Percentiles rank a stretch among this genome's conserved stretches.
Evolutionary conservation across 2,797 vertebrate species (phyloP).

Genomic region (Pipistrellus pygmaeus): DNA sequence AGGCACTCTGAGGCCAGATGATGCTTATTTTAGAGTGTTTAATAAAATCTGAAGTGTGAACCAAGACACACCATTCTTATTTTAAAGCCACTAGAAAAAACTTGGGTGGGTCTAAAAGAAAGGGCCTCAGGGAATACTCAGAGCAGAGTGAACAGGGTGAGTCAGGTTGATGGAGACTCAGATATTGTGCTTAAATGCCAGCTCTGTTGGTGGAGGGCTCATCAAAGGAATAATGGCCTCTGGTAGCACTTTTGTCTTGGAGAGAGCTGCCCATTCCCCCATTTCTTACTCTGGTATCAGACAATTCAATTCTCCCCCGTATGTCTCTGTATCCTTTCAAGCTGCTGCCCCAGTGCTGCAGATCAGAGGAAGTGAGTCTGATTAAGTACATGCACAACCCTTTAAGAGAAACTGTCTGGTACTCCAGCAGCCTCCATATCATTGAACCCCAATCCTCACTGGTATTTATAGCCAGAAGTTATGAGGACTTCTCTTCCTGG

Average conservation of each 20-base stretch:
- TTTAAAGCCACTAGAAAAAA: background rate
- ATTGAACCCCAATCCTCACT: background rate
- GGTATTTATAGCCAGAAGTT: background rate
- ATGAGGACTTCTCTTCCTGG: background rate
- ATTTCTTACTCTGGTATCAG: background rate
- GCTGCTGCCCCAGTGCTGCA: background rate
- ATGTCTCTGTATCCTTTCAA: background rate
- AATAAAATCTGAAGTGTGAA: background rate
- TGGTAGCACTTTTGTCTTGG: background rate
- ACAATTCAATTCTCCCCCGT: background rate
- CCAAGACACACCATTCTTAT: background rate
- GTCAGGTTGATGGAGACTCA: background rate
- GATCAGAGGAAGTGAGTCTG: background rate
- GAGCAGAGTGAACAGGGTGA: background rate
- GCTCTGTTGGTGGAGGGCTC: background rate
- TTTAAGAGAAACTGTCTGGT: background rate
- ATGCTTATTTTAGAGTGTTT: background rate
- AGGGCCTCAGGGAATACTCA: background rate
- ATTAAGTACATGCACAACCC: background rate
- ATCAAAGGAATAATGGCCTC: background rate
- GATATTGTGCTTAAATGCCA: background rate
- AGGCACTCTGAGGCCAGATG: background rate
- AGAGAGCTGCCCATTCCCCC: background rate
- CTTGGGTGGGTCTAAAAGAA: background rate
- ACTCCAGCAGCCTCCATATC: background rate